Conservation (phyloP, 2,797 vertebrate species). For the Sardinella longiceps region DNA sequence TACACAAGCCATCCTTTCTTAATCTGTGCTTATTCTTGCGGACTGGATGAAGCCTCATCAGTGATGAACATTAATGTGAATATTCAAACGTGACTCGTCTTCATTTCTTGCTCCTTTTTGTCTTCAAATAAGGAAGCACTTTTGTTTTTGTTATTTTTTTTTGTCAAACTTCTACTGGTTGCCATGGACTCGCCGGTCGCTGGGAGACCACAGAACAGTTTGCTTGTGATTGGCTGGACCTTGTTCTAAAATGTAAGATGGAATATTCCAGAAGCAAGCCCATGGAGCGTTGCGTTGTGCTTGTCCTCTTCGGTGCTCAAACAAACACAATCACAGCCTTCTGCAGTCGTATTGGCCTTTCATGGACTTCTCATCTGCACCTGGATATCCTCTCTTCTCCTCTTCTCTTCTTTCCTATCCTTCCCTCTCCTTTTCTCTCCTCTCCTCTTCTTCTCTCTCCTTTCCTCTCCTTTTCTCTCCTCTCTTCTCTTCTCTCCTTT, state of each 20-base stretch:
- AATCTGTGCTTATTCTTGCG: not conserved
- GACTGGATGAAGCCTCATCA: not conserved
- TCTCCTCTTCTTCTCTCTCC: not conserved
- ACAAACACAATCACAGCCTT: not conserved
- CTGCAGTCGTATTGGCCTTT: not conserved
- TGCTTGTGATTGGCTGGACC: not conserved
- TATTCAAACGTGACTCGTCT: not conserved
- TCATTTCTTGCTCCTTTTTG: not conserved
- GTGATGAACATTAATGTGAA: not conserved
- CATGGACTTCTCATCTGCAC: not conserved
- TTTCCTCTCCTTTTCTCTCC: not conserved
- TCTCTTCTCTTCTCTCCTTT: not conserved
- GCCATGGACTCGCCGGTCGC: not conserved
- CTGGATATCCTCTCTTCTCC: not conserved
- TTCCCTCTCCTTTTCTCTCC: not conserved
- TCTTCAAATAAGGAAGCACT: not conserved
- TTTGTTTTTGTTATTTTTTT: not conserved
- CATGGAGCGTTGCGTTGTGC: not conserved
- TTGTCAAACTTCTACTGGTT: not conserved
- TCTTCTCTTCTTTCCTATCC: not conserved
- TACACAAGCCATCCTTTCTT: not conserved
- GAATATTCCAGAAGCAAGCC: not conserved
- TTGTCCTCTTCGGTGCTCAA: not conserved
- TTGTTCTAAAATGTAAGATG: not conserved
- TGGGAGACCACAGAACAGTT: not conserved